Evolutionary conservation across 2,888 invertebrate species (phyloP).

Genomic region (Mythimna impura): DNA sequence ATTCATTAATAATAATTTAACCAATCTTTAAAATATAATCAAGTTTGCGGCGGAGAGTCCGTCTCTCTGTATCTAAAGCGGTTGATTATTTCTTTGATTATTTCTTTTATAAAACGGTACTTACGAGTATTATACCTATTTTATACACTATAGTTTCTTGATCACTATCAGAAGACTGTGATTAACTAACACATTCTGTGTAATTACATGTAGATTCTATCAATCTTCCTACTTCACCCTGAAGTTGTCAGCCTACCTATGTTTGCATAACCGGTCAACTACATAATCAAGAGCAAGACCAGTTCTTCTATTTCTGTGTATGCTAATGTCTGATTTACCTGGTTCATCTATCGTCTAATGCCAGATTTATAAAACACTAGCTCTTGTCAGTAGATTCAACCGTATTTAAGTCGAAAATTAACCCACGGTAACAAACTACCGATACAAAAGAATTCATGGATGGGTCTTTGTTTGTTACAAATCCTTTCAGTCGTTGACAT

Average conservation of each 20-base stretch:
- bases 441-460: neutral
- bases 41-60: neutral
- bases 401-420: neutral
- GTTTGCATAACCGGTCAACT: slow-evolving; percentile 41
- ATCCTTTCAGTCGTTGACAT: neutral
- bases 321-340: slow-evolving; percentile 25
- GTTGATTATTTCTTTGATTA: slow-evolving; percentile 4
- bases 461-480: no score
- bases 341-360: neutral
- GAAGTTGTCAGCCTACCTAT: slow-evolving; percentile 1
- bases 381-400: neutral
- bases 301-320: slow-evolving; percentile 30
- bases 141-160: slow-evolving; percentile 7
- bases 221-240: slow-evolving; percentile 22
- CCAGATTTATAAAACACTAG: neutral
- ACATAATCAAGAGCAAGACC: slow-evolving; percentile 32
- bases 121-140: neutral
- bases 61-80: neutral
- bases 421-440: neutral
- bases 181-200: slow-evolving; percentile 17
- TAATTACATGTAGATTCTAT: slow-evolving; percentile 33
- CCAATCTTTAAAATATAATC: neutral
- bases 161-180: neutral
- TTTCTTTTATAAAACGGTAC: neutral
- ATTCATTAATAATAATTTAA: neutral